Evolutionary conservation across 2,888 invertebrate species (phyloP), one percentile per base, ranked within the genome.

Genomic region (Corythucha ciliata): DNA sequence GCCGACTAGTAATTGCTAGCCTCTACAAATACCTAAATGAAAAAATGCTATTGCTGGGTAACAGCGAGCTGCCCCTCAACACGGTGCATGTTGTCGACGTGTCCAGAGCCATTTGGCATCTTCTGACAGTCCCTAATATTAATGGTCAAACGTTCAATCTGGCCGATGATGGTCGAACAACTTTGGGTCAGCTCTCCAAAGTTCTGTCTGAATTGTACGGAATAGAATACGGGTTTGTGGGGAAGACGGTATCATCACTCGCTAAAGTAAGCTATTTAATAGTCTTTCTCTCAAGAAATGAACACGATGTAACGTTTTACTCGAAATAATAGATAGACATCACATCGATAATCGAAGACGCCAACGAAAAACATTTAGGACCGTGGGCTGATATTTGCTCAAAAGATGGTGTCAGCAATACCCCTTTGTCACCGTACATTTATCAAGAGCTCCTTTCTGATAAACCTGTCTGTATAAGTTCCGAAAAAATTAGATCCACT

Each of bases 31-130:
- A 88, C 65, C 72, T 91, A 25, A 79, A 81, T 29, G 89, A 92
- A 69, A 85, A 86, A 58, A 90, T 93, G 90, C 89, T 90, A 69
- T 73, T 93, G 27, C 72, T 92, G 20, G 93, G 92, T 91, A 86
- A 83, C 33, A 80, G 81, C 10, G 80, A 85, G 54, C 74, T 92
- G 58, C 80, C 79, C 64, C 77, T 89, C 72, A 88, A 91, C 70
- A 93, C 92, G 0, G 80, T 92, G 21, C 89, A 92, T 67, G 87
- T 90, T 1, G 67, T 71, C 18, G 93, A 93, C 70, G 75, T 89
- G n/a, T 85, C 81, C 64, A 74, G 80, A 48, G 91, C 89, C 1
- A 75, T 85, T 55, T 87, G 87, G 83, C 76, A 79, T 58, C 71
- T 91, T 20, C 74, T 74, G 34, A 41, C 39, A 44, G 47, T 72